These are phyloP conservation scores for Drosophila pandora DNA, from an alignment of 1,140 invertebrate genomes.

Conservation along the genomic window DNA sequence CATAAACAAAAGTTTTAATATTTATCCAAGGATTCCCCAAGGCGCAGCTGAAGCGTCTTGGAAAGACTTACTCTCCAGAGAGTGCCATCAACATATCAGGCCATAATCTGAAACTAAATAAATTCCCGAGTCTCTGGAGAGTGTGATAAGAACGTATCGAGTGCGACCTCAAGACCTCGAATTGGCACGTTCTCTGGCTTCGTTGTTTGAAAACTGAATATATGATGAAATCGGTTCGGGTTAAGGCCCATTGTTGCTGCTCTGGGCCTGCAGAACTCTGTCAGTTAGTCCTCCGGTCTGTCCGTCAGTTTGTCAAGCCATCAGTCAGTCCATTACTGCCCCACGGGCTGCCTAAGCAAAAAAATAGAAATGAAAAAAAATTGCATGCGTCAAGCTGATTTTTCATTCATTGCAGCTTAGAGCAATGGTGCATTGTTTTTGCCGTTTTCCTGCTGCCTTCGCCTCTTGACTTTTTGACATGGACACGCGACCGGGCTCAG, in stretches of 20 bases:
- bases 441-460: conserved; percentile 42
- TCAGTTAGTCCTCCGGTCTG: conserved; percentile 22
- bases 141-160: conserved; percentile 15
- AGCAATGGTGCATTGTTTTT: conserved; percentile 29
- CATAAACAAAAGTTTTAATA: neutral
- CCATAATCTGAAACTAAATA: conserved; percentile 36
- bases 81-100: conserved; percentile 29
- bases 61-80: conserved; percentile 25
- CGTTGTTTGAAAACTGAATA: neutral
- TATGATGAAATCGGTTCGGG: neutral
- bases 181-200: neutral
- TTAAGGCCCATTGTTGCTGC: conserved; percentile 15
- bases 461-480: conserved; percentile 66
- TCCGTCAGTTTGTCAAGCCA: conserved; percentile 58
- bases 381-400: conserved; percentile 76
- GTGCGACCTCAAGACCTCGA: conserved; percentile 10
- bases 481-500: conserved; percentile 54
- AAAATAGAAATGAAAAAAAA: conserved; percentile 28
- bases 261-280: conserved; percentile 14
- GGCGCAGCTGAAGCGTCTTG: conserved; percentile 7
- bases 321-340: conserved; percentile 32
- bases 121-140: conserved; percentile 12
- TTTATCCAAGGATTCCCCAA: conserved; percentile 1
- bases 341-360: conserved; percentile 37
- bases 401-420: conserved; percentile 76